Evolutionary conservation across 92 coral and sea anemone genomes (phyloP), one percentile per base, ranked within the genome.

Genomic region (Porites cylindrica): DNA sequence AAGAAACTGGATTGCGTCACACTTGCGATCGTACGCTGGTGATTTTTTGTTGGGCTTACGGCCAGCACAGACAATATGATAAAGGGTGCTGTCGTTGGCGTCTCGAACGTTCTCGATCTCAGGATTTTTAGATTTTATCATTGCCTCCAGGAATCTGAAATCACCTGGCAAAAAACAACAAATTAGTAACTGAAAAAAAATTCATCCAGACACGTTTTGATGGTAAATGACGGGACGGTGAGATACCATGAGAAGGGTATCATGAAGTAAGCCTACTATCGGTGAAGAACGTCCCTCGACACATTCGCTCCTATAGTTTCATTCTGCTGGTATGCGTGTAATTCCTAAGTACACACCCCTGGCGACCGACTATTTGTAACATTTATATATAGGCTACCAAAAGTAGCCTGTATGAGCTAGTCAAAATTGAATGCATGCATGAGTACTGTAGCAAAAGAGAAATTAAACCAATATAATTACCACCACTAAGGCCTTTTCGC

Each of bases 61-160:
- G 18, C 97, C 95, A 64, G 66, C 63, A 58, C 75, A 80, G 18
- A 86, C 80, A 17, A 78, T 23, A 72, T 94, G 95, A 70, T 89
- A 94, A 29, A 94, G 91, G 10, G 88, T 65, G 62, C 75, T 73
- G 32, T 94, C 95, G 3, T 77, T 12, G 6, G 62, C 58, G 56
- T 94, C 90, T 76, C 90, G 95, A 50, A 81, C 80, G 66, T 70
- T 66, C 29, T 84, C 83, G 43, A 88, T 71, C 21, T 85, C 87
- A 1, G 88, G 86, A 23, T 62, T 73, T 14, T 52, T 32, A 29
- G 89, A 92, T 65, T 24, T 67, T 59, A 92, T 82, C 84, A 92
- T 82, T 5, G 83, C 82, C n/a, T 89, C 56, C 0, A 94, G 80
- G 59, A 80, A 86, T 17, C 63, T 47, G 64, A 82, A 81, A 38